phyloP scores from a whole-genome alignment of 2,888 invertebrate species.

The Drosophila bunnanda region DNA sequence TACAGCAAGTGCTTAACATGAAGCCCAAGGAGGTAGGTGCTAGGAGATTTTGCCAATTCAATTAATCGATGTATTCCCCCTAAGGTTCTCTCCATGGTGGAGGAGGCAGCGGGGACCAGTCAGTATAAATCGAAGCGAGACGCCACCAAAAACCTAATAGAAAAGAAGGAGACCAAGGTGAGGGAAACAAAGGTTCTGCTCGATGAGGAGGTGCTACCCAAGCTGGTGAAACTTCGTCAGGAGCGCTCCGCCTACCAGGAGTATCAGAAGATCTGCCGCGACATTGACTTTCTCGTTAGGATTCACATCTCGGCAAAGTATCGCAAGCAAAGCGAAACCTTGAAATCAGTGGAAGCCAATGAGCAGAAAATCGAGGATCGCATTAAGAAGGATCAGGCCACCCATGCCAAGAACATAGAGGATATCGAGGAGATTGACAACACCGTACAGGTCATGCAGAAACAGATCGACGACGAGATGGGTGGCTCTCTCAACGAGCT shows the following conservation, averaged over 20 bases:
- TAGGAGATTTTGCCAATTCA: neutral
- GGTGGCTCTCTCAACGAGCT: slow-evolving; percentile 88
- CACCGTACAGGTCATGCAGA: slow-evolving; percentile 87
- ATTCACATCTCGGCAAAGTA: slow-evolving; percentile 86
- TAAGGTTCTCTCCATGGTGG: slow-evolving; percentile 97
- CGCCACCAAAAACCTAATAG: slow-evolving; percentile 93
- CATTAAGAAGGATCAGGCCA: slow-evolving; percentile 86
- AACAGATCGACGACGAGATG: slow-evolving; percentile 88
- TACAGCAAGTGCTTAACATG: slow-evolving; percentile 99
- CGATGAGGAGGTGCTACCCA: slow-evolving; percentile 95
- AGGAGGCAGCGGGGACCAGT: slow-evolving; percentile 99
- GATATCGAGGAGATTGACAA: slow-evolving; percentile 86
- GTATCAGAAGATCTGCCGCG: slow-evolving; percentile 93
- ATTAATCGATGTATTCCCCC: neutral
- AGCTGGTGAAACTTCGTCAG: slow-evolving; percentile 92
- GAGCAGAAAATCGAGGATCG: slow-evolving; percentile 86
- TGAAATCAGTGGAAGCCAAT: slow-evolving; percentile 86
- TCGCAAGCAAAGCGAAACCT: slow-evolving; percentile 84
- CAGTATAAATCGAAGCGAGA: slow-evolving; percentile 98
- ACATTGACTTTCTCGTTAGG: slow-evolving; percentile 92
- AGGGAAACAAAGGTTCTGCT: slow-evolving; percentile 92
- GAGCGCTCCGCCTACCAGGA: slow-evolving; percentile 94
- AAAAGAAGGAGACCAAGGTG: slow-evolving; percentile 96
- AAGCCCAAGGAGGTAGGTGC: slow-evolving; percentile 94
- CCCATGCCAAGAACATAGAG: slow-evolving; percentile 86